Conservation (phyloP, 2,113 vertebrate species). For the Anolis carolinensis region DNA sequence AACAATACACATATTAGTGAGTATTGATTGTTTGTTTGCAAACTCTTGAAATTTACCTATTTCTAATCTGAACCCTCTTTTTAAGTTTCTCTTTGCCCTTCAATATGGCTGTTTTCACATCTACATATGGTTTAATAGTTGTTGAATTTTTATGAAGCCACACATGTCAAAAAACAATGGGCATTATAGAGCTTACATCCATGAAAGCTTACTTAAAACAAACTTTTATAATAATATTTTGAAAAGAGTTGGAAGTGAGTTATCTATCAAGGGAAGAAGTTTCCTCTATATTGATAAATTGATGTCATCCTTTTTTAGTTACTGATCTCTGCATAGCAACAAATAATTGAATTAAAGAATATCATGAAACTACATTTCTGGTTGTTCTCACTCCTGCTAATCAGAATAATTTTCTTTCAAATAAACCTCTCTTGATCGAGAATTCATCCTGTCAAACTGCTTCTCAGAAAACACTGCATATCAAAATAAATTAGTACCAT, state of each 20-base stretch:
- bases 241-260: conserved; percentile 4
- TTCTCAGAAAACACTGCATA: neutral
- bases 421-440: neutral
- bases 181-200: neutral
- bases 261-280: neutral
- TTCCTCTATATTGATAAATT: neutral
- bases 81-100: neutral
- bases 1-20: neutral
- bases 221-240: neutral
- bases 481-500: neutral
- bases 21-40: neutral
- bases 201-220: neutral
- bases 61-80: neutral
- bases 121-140: neutral
- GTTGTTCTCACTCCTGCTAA: neutral
- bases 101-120: too few relatives aligned
- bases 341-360: neutral
- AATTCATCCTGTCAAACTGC: accelerated
- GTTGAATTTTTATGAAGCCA: neutral
- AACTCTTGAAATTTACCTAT: neutral
- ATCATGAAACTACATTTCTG: neutral
- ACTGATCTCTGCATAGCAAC: neutral
- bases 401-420: neutral
- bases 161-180: neutral
- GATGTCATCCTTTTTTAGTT: neutral